A percentile compares a stretch with the other conserved stretches of the same genome.
These are phyloP conservation scores for Myxocyprinus asiaticus DNA, from an alignment of 2,113 vertebrate species.

Conservation along the genomic window DNA sequence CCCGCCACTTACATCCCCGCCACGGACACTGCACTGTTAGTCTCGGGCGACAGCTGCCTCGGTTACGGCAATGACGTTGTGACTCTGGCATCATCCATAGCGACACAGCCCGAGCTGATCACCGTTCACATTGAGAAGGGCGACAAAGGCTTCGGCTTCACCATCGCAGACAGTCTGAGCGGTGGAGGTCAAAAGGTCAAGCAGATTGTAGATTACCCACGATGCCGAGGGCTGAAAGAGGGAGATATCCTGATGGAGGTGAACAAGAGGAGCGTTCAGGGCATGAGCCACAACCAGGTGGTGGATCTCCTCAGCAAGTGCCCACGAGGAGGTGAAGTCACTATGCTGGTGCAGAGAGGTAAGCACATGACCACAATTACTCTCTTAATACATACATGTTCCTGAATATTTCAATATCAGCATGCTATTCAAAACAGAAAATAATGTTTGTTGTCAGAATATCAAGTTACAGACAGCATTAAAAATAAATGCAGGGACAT, in stretches of 20 bases:
- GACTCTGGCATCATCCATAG: constrained; percentile 94
- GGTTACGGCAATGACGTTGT: constrained; percentile 89
- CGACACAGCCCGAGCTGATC: constrained; percentile 96
- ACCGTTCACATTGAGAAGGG: constrained; percentile 99
- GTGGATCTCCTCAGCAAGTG: constrained; percentile 98
- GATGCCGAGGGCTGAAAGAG: constrained; percentile 94
- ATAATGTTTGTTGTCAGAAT: too few species aligned
- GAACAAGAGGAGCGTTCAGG: constrained; percentile 98
- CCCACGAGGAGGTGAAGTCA: constrained; percentile 96
- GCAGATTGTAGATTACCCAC: constrained; percentile 96
- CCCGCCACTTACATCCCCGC: constrained; percentile 81
- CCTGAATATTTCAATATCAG: too few species aligned
- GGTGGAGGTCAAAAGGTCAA: constrained; percentile 96
- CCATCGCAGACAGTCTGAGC: constrained; percentile 93
- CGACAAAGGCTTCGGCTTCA: constrained; percentile 98
- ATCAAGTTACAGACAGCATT: too few species aligned
- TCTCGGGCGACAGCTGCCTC: constrained; percentile 82
- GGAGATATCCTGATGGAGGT: constrained; percentile 97
- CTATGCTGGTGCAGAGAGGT: constrained; percentile 97
- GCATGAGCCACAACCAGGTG: constrained; percentile 95
- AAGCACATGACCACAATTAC: constrained; percentile 44
- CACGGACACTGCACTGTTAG: constrained; percentile 58
- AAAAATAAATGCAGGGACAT: too few species aligned
- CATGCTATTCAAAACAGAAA: too few species aligned
- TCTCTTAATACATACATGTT: too few species aligned